A percentile compares a stretch with the other conserved stretches of the same genome.
Evolutionary conservation across 2,888 invertebrate genomes (phyloP).

Genomic region (Drosophila cyrtoloma): DNA sequence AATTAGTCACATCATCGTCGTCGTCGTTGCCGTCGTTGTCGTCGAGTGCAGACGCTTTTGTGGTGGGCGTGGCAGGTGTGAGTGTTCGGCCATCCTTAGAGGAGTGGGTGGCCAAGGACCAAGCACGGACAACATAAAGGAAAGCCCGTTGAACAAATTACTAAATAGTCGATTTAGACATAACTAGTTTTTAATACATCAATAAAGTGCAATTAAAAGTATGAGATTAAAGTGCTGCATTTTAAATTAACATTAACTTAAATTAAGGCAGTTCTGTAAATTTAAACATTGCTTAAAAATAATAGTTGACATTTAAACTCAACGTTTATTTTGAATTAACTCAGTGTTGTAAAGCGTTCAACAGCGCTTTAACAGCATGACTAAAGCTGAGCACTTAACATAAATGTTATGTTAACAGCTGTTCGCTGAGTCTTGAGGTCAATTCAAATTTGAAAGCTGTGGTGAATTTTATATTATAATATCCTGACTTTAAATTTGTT

Average conservation of each 20-base stretch:
- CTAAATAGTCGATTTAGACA: constrained; percentile 32
- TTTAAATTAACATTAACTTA: not conserved
- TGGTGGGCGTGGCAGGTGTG: constrained; percentile 29
- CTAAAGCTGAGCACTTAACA: not conserved
- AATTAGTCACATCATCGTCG: constrained; percentile 55
- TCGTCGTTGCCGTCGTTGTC: constrained; percentile 1
- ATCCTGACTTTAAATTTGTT: not conserved
- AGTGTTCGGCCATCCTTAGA: not conserved
- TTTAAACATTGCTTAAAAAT: not conserved
- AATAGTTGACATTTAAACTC: not conserved
- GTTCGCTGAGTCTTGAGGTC: not conserved
- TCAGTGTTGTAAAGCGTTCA: constrained; percentile 29
- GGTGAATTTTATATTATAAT: constrained; percentile 6
- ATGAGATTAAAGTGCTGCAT: constrained; percentile 12
- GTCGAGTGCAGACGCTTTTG: constrained; percentile 4
- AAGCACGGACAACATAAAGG: constrained; percentile 14
- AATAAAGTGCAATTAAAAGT: constrained; percentile 69
- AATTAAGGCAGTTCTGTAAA: not conserved
- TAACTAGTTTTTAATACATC: constrained; percentile 30
- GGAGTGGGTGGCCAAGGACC: not conserved
- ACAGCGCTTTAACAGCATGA: too few relatives aligned
- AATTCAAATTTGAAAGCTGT: constrained; percentile 1
- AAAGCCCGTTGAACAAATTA: constrained; percentile 57
- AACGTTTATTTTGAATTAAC: not conserved
- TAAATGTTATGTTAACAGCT: constrained; percentile 1